Base-by-base conservation (phyloP, 2,888 invertebrate genomes). In the Elysia crispata region DNA sequence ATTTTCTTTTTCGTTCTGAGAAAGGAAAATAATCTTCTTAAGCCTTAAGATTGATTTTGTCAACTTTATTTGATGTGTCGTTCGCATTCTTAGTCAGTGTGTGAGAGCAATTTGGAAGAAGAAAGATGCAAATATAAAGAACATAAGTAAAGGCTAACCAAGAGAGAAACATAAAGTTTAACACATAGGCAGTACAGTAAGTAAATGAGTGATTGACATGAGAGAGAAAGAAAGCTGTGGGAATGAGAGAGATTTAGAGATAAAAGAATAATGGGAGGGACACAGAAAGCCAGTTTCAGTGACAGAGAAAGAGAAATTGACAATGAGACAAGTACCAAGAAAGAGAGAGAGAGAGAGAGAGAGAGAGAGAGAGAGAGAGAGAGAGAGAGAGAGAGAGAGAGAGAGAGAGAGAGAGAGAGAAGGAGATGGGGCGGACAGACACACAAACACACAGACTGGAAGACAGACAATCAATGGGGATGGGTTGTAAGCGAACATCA, bases 401-500 rank as follows among this genome's bases (percentile, higher is more conserved):
- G 41, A 11, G 13, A 28, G 6, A 60, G 60, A 18, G 60, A 57
- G 57, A 31, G 31, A 60, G 49, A 31, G 15, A 23, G 70, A 49
- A 0, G 23, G 49, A 28, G 54, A 64, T 57, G 31, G 54, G 50
- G 54, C 64, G 49, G 30, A 73, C 74, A 74, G 57, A 80, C 69
- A 70, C 13, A 76, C 69, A 74, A 30, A 73, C 74, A 74, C 30
- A 79, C 74, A 74, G 49, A 79, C 11, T n/a, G n/a, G n/a, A n/a
- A n/a, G n/a, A n/a, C n/a, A n/a, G n/a, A n/a, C n/a, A n/a, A n/a
- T n/a, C n/a, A n/a, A n/a, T n/a, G n/a, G n/a, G 41, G 41, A 6
- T 3, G 41, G 11, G 41, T 41, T 41, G 41, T 11, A n/a, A n/a
- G 41, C 41, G 5, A 6, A 41, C 41, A 6, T 41, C 41, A 6